phyloP scores from a whole-genome alignment of 2,797 vertebrate genomes.

The Pseudochaenichthys georgianus region DNA sequence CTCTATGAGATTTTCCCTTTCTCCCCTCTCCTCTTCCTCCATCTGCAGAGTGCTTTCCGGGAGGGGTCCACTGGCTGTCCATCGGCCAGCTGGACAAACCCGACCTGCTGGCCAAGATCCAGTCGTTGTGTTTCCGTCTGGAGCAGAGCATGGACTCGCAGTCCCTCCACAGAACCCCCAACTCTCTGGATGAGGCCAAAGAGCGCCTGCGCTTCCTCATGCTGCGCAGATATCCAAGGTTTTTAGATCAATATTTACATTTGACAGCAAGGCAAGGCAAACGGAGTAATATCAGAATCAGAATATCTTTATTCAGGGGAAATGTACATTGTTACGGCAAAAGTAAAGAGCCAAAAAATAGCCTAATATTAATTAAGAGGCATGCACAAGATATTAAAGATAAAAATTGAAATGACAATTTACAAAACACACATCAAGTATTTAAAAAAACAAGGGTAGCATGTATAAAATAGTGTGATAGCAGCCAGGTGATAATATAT shows the following conservation, averaged over 20 bases:
- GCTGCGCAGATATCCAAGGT: slow-evolving; percentile 90
- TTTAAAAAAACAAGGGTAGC: too few species aligned
- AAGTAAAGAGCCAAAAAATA: too few species aligned
- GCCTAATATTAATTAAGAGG: too few species aligned
- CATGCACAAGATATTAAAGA: too few species aligned
- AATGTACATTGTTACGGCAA: too few species aligned
- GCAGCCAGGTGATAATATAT: too few species aligned
- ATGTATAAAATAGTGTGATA: too few species aligned
- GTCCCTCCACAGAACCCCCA: slow-evolving; percentile 85
- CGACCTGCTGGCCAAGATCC: slow-evolving; percentile 93
- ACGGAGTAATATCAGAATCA: not conserved
- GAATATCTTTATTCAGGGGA: too few species aligned
- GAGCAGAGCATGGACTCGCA: slow-evolving; percentile 88
- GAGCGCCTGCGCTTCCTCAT: slow-evolving; percentile 93
- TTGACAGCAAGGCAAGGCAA: not conserved
- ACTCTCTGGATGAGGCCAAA: slow-evolving; percentile 95
- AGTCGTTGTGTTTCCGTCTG: slow-evolving; percentile 93
- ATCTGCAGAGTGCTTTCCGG: slow-evolving; percentile 91
- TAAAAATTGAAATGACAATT: too few species aligned
- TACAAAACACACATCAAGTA: too few species aligned
- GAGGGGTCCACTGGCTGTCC: slow-evolving; percentile 95
- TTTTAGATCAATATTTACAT: not conserved
- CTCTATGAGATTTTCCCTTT: not conserved
- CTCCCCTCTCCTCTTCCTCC: not conserved
- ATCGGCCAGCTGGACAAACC: slow-evolving; percentile 94